These are phyloP conservation scores for Malacoraja senta DNA, from an alignment of 2,797 vertebrate genomes.

Conservation along the genomic window DNA sequence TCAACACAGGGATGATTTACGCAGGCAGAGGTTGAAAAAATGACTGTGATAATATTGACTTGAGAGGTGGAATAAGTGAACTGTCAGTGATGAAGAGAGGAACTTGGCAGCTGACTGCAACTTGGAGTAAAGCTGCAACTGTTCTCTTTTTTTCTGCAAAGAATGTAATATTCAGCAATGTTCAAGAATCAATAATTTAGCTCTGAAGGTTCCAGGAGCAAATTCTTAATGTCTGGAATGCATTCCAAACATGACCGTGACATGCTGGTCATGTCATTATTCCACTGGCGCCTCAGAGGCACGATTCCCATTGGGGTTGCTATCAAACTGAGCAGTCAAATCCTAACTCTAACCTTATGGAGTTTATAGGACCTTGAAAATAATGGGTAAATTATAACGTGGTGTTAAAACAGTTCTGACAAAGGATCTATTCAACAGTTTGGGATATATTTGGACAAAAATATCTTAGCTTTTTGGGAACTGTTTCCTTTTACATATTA, in stretches of 20 bases:
- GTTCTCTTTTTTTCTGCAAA: constrained; percentile 32
- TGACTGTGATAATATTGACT: constrained; percentile 38
- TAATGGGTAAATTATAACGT: neutral
- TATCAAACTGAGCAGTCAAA: constrained; percentile 18
- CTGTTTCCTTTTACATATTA: neutral
- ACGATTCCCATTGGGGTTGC: constrained; percentile 4
- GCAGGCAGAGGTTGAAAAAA: constrained; percentile 33
- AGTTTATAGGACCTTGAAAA: neutral
- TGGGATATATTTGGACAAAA: constrained; percentile 9
- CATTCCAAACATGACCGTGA: constrained; percentile 21
- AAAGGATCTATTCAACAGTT: neutral
- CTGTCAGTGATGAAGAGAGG: constrained; percentile 36
- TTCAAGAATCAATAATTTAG: constrained; percentile 37
- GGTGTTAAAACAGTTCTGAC: neutral
- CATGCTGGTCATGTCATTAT: constrained; percentile 28
- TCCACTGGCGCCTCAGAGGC: constrained; percentile 27
- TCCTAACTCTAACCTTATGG: neutral
- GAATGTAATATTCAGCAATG: constrained; percentile 37
- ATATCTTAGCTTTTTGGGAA: neutral
- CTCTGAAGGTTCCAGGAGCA: constrained; percentile 26
- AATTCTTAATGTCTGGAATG: constrained; percentile 32
- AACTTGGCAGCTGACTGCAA: constrained; percentile 17
- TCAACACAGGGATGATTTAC: constrained; percentile 36
- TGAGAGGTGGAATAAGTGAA: constrained; percentile 33
- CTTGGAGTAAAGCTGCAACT: constrained; percentile 30